Conservation (phyloP, 2,888 invertebrate genomes). For the Limnephilus lunatus region DNA sequence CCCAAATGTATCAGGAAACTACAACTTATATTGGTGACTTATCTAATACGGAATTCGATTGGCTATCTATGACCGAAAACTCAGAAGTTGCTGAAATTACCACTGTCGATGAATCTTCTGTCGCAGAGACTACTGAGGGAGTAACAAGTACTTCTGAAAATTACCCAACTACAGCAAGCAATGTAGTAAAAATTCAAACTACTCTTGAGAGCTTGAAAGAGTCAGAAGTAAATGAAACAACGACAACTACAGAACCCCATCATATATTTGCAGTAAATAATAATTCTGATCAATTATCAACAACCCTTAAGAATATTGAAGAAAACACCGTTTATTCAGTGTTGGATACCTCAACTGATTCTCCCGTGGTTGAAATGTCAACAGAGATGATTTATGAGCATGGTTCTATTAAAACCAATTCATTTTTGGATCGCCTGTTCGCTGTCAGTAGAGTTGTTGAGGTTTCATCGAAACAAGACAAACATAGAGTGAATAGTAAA, state of each 20-base stretch:
- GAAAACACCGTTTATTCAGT: slow-evolving; percentile 59
- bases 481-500: slow-evolving; percentile 78
- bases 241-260: slow-evolving; percentile 71
- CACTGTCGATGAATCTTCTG: slow-evolving; percentile 43
- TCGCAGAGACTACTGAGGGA: slow-evolving; percentile 66
- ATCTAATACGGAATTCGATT: slow-evolving; percentile 49
- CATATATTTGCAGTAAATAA: slow-evolving; percentile 75
- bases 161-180: neutral
- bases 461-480: slow-evolving; percentile 81
- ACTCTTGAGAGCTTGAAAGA: slow-evolving; percentile 69
- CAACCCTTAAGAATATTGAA: slow-evolving; percentile 60
- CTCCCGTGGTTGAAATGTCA: slow-evolving; percentile 67
- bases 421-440: slow-evolving; percentile 78
- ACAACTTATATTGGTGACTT: slow-evolving; percentile 49
- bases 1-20: slow-evolving; percentile 44
- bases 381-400: slow-evolving; percentile 70
- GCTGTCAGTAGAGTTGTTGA: slow-evolving; percentile 84
- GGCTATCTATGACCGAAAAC: slow-evolving; percentile 68
- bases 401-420: slow-evolving; percentile 72
- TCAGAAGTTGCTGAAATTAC: slow-evolving; percentile 63
- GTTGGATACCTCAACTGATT: slow-evolving; percentile 69
- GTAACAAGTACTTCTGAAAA: slow-evolving; percentile 58
- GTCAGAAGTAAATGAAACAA: slow-evolving; percentile 70
- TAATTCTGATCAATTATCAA: slow-evolving; percentile 64
- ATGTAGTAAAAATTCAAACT: slow-evolving; percentile 9